These are phyloP conservation scores for Conistra vaccinii DNA, from an alignment of 2,888 invertebrate genomes.

Conservation along the genomic window DNA sequence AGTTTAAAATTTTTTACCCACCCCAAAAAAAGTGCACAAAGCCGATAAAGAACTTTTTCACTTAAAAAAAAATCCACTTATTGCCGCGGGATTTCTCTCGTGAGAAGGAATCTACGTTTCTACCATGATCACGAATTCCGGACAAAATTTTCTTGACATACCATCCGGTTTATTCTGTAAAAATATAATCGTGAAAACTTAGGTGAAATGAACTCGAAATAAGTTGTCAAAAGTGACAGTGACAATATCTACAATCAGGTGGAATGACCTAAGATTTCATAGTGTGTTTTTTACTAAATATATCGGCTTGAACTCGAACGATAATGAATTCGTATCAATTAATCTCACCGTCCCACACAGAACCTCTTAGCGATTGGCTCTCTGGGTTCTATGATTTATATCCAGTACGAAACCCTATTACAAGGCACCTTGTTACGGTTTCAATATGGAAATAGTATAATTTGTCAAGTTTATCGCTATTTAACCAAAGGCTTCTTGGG, in stretches of 20 bases:
- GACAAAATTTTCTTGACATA: too few species aligned
- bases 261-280: too few species aligned
- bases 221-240: too few species aligned
- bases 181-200: too few species aligned
- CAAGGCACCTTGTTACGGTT: constrained; percentile 48
- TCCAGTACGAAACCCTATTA: constrained; percentile 28
- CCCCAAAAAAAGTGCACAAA: too few species aligned
- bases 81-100: background rate
- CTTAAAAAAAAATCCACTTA: too few species aligned
- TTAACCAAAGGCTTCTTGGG: constrained; percentile 1
- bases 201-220: too few species aligned
- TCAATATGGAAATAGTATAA: constrained; percentile 49
- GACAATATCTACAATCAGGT: too few species aligned
- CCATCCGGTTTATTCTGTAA: too few species aligned
- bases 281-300: background rate
- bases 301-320: background rate
- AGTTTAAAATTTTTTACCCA: too few species aligned
- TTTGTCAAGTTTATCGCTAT: constrained; percentile 50
- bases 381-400: constrained; percentile 48
- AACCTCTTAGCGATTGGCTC: constrained; percentile 13
- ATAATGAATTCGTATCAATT: constrained; percentile 26
- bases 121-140: too few species aligned
- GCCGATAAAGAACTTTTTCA: too few species aligned
- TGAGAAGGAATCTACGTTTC: background rate
- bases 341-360: constrained; percentile 27